Percentiles rank a stretch among this genome's conserved stretches.
Evolutionary conservation across 2,888 invertebrate species (phyloP).

Genomic region (Ecliptopera silaceata): DNA sequence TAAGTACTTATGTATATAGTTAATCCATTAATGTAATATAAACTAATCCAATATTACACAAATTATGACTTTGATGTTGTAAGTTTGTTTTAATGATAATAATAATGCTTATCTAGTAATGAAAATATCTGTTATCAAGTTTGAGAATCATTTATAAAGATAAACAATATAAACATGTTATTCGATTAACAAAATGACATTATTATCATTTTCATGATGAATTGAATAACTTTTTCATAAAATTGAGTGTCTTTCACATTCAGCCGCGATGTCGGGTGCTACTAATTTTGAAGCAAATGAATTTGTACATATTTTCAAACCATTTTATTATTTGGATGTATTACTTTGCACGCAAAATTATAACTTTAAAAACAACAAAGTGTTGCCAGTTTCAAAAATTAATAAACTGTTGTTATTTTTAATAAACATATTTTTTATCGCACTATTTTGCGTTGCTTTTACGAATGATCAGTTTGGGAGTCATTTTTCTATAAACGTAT

Average conservation of each 20-base stretch:
- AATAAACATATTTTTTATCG: background rate
- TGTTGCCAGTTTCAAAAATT: background rate
- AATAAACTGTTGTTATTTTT: background rate
- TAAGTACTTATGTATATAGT: too few species aligned
- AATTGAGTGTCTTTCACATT: background rate
- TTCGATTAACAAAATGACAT: too few species aligned
- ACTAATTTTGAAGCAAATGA: background rate
- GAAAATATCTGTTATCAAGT: too few species aligned
- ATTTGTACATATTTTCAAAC: background rate
- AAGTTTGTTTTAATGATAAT: too few species aligned
- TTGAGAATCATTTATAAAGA: too few species aligned
- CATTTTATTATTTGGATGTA: constrained; percentile 6
- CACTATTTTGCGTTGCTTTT: background rate
- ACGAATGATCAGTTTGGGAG: background rate
- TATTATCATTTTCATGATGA: too few species aligned
- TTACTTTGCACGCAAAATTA: background rate
- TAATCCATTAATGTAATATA: too few species aligned
- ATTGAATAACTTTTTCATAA: too few species aligned
- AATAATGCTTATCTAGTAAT: too few species aligned
- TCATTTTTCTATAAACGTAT: background rate
- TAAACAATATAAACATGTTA: too few species aligned
- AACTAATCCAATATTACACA: too few species aligned
- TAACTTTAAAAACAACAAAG: background rate
- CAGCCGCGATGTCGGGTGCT: background rate
- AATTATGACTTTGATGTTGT: too few species aligned